Conservation (phyloP, 2,888 invertebrate species). For the Platerodrilus igneus region DNA sequence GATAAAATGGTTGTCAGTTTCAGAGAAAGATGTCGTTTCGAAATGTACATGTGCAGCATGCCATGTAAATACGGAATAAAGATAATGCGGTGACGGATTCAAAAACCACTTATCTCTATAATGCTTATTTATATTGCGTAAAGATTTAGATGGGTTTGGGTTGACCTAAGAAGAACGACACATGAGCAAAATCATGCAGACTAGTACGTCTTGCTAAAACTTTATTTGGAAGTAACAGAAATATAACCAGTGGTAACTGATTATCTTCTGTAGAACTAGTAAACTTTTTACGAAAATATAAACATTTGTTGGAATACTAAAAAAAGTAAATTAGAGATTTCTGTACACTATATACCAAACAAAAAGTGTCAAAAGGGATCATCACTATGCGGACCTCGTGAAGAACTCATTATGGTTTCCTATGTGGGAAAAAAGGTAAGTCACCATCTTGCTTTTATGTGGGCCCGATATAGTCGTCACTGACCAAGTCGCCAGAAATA, state of each 20-base stretch:
- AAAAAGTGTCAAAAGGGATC: constrained; percentile 12
- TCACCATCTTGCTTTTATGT: constrained; percentile 14
- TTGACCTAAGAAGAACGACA: constrained; percentile 11
- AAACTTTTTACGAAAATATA: no score
- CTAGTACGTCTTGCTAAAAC: constrained; percentile 14
- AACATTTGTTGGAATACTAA: no score
- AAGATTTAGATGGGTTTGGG: constrained; percentile 15
- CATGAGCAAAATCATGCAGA: constrained; percentile 12
- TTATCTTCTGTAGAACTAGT: constrained; percentile 21
- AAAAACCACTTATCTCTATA: constrained; percentile 11
- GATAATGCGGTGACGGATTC: constrained; percentile 17
- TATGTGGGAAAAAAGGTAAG: constrained; percentile 24
- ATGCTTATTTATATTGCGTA: constrained; percentile 13
- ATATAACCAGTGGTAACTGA: constrained; percentile 26
- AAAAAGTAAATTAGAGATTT: constrained; percentile 21
- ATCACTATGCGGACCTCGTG: constrained; percentile 27
- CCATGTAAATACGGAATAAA: constrained; percentile 24
- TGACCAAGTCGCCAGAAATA: no score
- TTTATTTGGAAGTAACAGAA: constrained; percentile 17
- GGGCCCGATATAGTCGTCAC: constrained; percentile 15
- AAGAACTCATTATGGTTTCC: constrained; percentile 28
- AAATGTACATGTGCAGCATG: constrained; percentile 13
- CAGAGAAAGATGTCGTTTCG: constrained; percentile 10
- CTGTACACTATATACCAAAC: constrained; percentile 21
- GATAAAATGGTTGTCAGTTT: constrained; percentile 6